A percentile compares a stretch with the other conserved stretches of the same genome.
Evolutionary conservation across 1,140 invertebrate genomes (phyloP).

Genomic region (Zaprionus camerounensis): DNA sequence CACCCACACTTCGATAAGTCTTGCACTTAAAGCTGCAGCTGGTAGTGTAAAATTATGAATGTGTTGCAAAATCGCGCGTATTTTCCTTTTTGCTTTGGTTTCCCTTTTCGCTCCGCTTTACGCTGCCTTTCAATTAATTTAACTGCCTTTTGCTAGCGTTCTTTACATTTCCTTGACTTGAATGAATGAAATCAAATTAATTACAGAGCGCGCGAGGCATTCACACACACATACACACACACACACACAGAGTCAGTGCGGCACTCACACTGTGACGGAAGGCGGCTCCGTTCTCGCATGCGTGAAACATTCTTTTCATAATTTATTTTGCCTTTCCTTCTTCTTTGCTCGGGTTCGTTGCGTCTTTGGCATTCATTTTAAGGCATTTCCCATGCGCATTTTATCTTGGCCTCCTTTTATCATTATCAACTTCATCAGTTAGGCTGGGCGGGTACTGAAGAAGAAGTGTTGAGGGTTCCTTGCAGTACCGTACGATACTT

Average conservation of each 20-base stretch:
- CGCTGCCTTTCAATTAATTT: conserved; percentile 64
- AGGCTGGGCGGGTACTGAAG: neutral
- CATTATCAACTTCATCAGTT: conserved; percentile 72
- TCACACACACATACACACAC: neutral
- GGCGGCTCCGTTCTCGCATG: conserved; percentile 58
- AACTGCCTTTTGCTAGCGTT: conserved; percentile 39
- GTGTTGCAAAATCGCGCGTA: conserved; percentile 29
- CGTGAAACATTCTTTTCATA: conserved; percentile 80
- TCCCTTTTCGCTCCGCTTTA: neutral
- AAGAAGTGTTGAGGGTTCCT: neutral
- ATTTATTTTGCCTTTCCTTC: conserved; percentile 62
- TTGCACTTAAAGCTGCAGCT: conserved; percentile 36
- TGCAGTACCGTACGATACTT: conserved; percentile 36
- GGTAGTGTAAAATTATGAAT: conserved; percentile 56
- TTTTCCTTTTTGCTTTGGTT: conserved; percentile 26
- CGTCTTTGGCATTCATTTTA: conserved; percentile 53
- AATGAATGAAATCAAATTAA: conserved; percentile 81
- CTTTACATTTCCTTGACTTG: conserved; percentile 61
- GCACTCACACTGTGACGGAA: conserved; percentile 8
- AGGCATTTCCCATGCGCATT: conserved; percentile 58
- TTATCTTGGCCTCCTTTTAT: conserved; percentile 52
- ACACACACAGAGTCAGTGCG: neutral
- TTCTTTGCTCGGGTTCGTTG: conserved; percentile 12
- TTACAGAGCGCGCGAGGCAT: conserved; percentile 45
- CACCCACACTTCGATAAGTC: conserved; percentile 1